Evolutionary conservation across 2,113 vertebrate species (phyloP).

Genomic region (Sialia sialis): DNA sequence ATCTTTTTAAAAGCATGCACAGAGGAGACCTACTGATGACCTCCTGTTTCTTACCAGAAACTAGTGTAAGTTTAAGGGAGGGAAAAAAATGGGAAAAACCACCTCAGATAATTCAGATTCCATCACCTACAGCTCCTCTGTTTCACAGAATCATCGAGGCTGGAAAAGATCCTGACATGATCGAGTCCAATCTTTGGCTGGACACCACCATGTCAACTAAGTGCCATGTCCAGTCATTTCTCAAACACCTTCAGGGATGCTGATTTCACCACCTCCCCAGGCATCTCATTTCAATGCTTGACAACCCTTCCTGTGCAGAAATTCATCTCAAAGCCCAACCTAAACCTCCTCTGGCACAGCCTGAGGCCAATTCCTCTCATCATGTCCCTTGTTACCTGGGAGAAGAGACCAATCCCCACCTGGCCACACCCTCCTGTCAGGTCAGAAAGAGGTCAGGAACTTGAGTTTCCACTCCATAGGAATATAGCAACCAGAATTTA

Average conservation of each 20-base stretch:
- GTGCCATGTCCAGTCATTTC: not conserved
- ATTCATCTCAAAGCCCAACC: not conserved
- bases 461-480: not conserved
- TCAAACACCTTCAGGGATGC: not conserved
- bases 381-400: not conserved
- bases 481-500: not conserved
- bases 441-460: not conserved
- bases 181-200: rapidly evolving
- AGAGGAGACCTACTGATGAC: not conserved
- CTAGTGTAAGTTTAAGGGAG: not conserved
- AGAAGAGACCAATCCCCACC: not conserved
- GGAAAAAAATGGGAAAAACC: rapidly evolving
- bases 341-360: not conserved
- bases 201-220: not conserved
- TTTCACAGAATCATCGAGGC: not conserved
- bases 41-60: not conserved
- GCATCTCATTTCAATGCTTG: not conserved
- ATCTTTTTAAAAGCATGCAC: not conserved
- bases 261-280: not conserved
- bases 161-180: not conserved
- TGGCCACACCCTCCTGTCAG: not conserved
- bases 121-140: not conserved
- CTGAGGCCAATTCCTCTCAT: not conserved
- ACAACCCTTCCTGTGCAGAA: not conserved
- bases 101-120: not conserved